Evolutionary conservation across 2,888 invertebrate genomes (phyloP).

Genomic region (Luperina nickerlii): DNA sequence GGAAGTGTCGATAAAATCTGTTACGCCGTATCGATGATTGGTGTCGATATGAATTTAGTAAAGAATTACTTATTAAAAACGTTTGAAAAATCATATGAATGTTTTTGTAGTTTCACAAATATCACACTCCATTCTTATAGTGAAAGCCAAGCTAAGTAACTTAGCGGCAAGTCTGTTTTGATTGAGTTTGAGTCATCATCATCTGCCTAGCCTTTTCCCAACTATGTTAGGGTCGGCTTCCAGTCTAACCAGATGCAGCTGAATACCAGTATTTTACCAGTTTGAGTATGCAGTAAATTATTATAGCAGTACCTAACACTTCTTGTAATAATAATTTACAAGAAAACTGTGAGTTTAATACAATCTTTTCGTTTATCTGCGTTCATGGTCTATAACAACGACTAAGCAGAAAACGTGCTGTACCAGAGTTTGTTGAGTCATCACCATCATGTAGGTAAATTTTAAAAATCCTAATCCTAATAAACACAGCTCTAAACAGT

Average conservation of each 20-base stretch:
- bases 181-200: not conserved
- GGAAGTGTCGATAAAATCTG: slow-evolving; percentile 6
- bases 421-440: slow-evolving; percentile 9
- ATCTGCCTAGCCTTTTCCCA: not conserved
- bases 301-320: not conserved
- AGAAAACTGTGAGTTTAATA: not conserved
- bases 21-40: slow-evolving; percentile 26
- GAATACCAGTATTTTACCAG: too few species aligned
- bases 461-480: slow-evolving; percentile 31
- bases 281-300: not conserved
- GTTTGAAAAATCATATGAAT: not conserved
- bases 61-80: not conserved
- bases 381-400: not conserved
- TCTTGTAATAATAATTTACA: not conserved
- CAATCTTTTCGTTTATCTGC: not conserved
- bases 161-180: not conserved
- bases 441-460: slow-evolving; percentile 5
- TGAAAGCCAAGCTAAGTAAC: not conserved
- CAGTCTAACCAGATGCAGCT: too few species aligned
- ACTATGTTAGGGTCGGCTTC: too few species aligned
- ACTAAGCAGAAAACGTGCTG: not conserved
- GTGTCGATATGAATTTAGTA: not conserved
- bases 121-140: not conserved
- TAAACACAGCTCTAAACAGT: slow-evolving; percentile 25
- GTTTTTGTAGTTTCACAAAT: not conserved